phyloP scores from a whole-genome alignment of 2,113 vertebrate species.

The Caranx ignobilis region DNA sequence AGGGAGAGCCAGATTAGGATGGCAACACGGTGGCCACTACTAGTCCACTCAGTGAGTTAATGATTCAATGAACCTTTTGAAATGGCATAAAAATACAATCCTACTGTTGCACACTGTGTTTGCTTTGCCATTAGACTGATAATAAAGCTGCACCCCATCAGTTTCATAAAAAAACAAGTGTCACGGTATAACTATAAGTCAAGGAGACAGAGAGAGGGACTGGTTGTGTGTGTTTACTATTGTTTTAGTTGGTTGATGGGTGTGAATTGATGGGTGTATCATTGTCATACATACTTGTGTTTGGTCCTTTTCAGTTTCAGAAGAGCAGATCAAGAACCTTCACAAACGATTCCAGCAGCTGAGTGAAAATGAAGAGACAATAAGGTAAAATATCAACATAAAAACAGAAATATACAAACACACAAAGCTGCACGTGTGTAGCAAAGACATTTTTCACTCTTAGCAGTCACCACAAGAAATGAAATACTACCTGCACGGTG shows the following conservation, averaged over 20 bases:
- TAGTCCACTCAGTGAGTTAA: conserved; percentile 39
- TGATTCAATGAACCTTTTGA: conserved; percentile 51
- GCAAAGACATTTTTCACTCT: not conserved
- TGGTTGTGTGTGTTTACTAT: not conserved
- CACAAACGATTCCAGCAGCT: conserved; percentile 90
- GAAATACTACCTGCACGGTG: not conserved
- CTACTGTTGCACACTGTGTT: conserved; percentile 19
- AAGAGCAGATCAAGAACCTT: conserved; percentile 91
- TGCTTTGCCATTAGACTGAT: conserved; percentile 46
- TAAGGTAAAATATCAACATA: conserved; percentile 83
- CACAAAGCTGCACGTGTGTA: not conserved
- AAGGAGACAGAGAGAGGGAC: not conserved
- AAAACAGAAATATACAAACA: not conserved
- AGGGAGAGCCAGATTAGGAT: not conserved
- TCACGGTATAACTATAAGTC: not conserved
- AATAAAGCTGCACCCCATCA: not conserved
- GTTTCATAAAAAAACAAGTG: not conserved
- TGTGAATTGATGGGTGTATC: not conserved
- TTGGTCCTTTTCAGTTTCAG: conserved; percentile 85
- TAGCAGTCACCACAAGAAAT: not conserved
- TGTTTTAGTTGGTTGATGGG: not conserved
- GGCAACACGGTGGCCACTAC: not conserved
- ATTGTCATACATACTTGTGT: not conserved
- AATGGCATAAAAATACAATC: conserved; percentile 26
- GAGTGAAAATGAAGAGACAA: conserved; percentile 86